Base-by-base conservation (phyloP, 2,888 invertebrate species). In the Tetheella fluctuosa region DNA sequence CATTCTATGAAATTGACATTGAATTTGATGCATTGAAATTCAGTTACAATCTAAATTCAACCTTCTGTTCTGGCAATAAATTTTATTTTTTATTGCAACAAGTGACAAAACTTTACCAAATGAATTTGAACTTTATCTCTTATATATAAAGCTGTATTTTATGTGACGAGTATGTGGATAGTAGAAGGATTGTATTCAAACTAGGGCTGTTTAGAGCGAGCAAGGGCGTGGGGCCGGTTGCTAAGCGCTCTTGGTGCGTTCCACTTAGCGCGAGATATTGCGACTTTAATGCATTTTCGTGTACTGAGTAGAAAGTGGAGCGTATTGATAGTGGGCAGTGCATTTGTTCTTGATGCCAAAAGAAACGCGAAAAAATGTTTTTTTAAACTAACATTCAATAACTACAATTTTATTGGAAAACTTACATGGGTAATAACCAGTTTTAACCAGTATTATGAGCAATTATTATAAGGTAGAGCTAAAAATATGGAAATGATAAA, bases 211-310 rank as follows among this genome's bases (percentile, higher is more conserved):
- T 70, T 54, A 54, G 28, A 54, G 54, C 54, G 30, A 64, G 70
- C 66, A 72, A 75, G 74, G 76, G 79, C 79, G 79, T 76, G 76
- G 84, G 81, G 73, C 73, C 73, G 73, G 88, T 88, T 86, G 86
- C 88, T 79, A 86, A 76, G 88, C 82, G 76, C 65, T 61, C 67
- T 64, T 69, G 71, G 68, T 73, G 64, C 63, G 70, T 71, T 81
- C 77, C 73, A 69, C 77, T 80, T 67, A 57, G 64, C 57, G 28
- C 74, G 61, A 28, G 54, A 53, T 56, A 60, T 48, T 62, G 48
- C 59, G 64, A 68, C 64, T 63, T 65, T 59, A 42, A 64, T 64
- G 48, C 56, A 57, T 60, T 54, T 30, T 54, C 54, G 30, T 30
- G 54, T 54, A 42, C n/a, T 6, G 17, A 17, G 30, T 54, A 54